phyloP scores from a whole-genome alignment of 2,113 vertebrate genomes.

The Lepidothrix coronata region DNA sequence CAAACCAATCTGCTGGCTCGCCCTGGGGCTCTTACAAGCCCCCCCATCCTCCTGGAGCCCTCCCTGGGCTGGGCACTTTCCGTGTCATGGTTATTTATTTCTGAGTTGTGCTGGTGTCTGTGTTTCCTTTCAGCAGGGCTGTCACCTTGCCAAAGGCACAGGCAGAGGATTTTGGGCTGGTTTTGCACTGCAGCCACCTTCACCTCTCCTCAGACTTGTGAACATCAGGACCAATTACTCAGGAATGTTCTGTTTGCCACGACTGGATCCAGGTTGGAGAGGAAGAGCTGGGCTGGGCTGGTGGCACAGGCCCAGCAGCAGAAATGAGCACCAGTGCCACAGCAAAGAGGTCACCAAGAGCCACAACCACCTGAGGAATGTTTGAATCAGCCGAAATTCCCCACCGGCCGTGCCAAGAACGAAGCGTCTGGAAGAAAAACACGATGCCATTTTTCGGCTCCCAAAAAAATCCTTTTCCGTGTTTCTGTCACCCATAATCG shows the following conservation, averaged over 20 bases:
- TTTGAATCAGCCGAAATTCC: neutral
- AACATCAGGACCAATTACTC: neutral
- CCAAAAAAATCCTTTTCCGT: neutral
- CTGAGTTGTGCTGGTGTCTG: neutral
- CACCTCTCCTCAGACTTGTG: neutral
- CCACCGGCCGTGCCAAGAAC: fast-evolving
- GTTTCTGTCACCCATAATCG: neutral
- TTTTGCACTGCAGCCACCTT: neutral
- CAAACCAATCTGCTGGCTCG: neutral
- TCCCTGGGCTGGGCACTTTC: neutral
- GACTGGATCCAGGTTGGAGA: neutral
- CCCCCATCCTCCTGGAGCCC: neutral
- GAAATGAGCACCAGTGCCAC: neutral
- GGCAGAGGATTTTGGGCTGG: neutral
- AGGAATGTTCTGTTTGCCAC: neutral
- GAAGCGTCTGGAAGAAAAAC: neutral
- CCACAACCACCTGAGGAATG: neutral
- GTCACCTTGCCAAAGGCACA: neutral
- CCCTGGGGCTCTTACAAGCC: neutral
- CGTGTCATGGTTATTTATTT: fast-evolving
- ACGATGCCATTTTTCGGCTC: neutral
- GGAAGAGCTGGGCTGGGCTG: neutral
- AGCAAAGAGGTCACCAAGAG: neutral
- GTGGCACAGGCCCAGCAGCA: fast-evolving
- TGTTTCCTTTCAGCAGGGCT: neutral